Evolutionary conservation across 2,888 invertebrate genomes (phyloP).

Genomic region (Scotopteryx bipunctaria): DNA sequence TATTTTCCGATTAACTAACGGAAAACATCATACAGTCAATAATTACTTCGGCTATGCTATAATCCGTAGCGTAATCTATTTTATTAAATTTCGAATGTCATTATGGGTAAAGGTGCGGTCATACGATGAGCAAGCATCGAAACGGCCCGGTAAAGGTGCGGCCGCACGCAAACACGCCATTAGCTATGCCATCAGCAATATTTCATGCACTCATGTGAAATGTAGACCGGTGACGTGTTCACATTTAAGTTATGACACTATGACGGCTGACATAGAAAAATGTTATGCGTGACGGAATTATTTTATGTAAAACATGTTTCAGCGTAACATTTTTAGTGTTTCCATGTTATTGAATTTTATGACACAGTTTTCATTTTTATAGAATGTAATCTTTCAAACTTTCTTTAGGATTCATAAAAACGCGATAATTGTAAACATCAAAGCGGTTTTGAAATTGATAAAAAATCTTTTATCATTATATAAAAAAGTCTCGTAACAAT

Average conservation of each 20-base stretch:
- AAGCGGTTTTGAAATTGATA: slow-evolving; percentile 18
- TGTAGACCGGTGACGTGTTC: slow-evolving; percentile 64
- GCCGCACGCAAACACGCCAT: slow-evolving; percentile 74
- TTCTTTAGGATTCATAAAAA: slow-evolving; percentile 14
- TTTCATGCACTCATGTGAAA: slow-evolving; percentile 71
- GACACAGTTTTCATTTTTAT: slow-evolving; percentile 17
- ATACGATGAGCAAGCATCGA: slow-evolving; percentile 43
- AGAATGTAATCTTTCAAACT: slow-evolving; percentile 1
- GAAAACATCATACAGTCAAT: slow-evolving; percentile 9
- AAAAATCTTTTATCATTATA: neutral
- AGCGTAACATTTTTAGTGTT: slow-evolving; percentile 25
- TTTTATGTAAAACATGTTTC: slow-evolving; percentile 49
- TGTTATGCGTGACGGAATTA: slow-evolving; percentile 55
- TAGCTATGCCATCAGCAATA: slow-evolving; percentile 61
- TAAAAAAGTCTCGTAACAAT: neutral
- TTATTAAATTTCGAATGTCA: slow-evolving; percentile 40
- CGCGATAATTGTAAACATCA: slow-evolving; percentile 26
- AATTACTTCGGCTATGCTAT: neutral
- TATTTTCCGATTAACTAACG: neutral
- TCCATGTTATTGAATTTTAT: slow-evolving; percentile 28
- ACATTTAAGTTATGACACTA: slow-evolving; percentile 67
- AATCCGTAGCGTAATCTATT: slow-evolving; percentile 37
- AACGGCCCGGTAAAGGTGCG: slow-evolving; percentile 55
- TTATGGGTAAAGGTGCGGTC: slow-evolving; percentile 52
- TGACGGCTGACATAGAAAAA: slow-evolving; percentile 61